A percentile compares a stretch with the other conserved stretches of the same genome.
These are phyloP conservation scores for Nycticryphes semicollaris DNA, from an alignment of 2,113 vertebrate genomes.

Conservation along the genomic window DNA sequence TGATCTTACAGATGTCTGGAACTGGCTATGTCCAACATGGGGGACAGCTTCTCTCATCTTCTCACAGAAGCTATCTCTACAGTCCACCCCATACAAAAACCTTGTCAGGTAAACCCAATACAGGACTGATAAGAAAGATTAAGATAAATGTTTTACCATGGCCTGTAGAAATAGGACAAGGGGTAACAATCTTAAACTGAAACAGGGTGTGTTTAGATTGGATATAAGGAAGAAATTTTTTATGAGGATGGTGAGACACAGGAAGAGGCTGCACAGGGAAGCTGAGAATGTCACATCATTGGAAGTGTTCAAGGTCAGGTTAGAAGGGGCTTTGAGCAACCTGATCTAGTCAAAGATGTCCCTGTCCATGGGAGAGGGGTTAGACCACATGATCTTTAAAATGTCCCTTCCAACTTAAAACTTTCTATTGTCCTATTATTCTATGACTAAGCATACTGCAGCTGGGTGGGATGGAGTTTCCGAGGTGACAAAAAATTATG, in stretches of 20 bases:
- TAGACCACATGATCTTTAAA: background rate
- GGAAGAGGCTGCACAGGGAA: background rate
- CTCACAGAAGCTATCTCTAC: background rate
- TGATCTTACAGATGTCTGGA: background rate
- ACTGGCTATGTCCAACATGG: background rate
- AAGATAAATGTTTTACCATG: background rate
- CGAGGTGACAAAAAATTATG: background rate
- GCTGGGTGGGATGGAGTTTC: background rate
- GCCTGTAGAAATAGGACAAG: background rate
- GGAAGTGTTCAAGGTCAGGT: background rate
- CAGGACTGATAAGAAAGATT: background rate
- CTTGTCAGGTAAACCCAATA: background rate
- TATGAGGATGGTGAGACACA: background rate
- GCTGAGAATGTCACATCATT: background rate
- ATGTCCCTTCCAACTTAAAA: background rate
- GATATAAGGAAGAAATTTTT: background rate
- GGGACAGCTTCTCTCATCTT: background rate
- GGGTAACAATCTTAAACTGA: background rate
- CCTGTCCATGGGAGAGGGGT: rapidly evolving
- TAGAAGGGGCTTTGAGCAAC: background rate
- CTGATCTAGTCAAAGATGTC: background rate
- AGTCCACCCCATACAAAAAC: rapidly evolving
- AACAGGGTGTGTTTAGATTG: background rate
- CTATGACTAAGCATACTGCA: background rate
- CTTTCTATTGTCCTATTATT: background rate